Evolutionary conservation across 2,113 vertebrate genomes (phyloP), one percentile per base, ranked within the genome.

Genomic region (Smithornis capensis): DNA sequence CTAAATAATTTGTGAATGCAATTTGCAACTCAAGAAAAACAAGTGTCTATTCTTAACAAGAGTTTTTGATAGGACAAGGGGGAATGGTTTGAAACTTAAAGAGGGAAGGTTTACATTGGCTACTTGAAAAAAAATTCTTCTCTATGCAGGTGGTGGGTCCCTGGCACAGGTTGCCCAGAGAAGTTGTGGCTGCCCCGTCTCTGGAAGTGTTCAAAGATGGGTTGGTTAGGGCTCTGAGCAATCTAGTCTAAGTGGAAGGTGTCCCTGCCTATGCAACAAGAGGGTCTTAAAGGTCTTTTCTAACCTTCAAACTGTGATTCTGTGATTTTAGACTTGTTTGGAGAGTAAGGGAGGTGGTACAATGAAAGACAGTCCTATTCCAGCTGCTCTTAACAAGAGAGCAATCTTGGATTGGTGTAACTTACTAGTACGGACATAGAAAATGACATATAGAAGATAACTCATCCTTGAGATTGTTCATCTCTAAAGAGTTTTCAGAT

Each of bases 341-440:
- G 25, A 74, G 37, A 45, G 3, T 17, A n/a, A 49, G 8, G 2
- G 4, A 81, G 2, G 3, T 49, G 74, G 18, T 2, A 65, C 13
- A 6, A n/a, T 50, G 4, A 10, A 73, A 90, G 2, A 37, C 5
- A 3, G 7, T 50, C 5, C 7, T 33, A 4, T 35, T 52, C 5
- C 45, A n/a, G 2, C 7, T 23, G 3, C 1, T 31, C 4, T 83
- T 21, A 77, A 8, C 6, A 52, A 59, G 3, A 63, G 12, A 65
- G 45, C 2, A 49, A 2, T 53, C 14, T 31, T 42, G 15, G 3
- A 4, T 10, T 87, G 17, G 12, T 60, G 73, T 23, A 64, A 29
- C 0, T 59, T 47, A 13, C 5, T 22, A 63, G 4, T 27, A 16
- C 9, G 55, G 19, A 27, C 7, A 64, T 1, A 64, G 18, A 25